phyloP scores from a whole-genome alignment of 92 coral and sea anemone genomes.

The Hydrozoanthus gracilis region DNA sequence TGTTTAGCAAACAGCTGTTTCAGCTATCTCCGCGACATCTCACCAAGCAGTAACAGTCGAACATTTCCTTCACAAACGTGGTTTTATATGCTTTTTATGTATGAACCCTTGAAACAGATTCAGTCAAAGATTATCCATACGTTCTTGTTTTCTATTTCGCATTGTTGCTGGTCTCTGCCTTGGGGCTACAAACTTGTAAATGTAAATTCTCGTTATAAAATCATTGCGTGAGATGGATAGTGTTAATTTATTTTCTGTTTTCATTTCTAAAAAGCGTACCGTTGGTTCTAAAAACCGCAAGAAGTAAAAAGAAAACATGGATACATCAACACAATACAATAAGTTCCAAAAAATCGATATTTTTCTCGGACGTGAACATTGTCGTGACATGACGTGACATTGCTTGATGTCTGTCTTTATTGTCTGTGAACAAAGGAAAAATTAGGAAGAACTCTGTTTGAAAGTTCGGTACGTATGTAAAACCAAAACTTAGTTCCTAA shows the following conservation, averaged over 20 bases:
- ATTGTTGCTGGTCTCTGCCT: conserved; percentile 2
- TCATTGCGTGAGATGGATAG: background rate
- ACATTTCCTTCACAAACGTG: background rate
- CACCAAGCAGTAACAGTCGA: background rate
- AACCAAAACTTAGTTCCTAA: no score
- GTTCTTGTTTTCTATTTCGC: conserved; percentile 4
- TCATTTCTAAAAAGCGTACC: background rate
- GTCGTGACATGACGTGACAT: no score
- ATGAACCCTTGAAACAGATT: conserved; percentile 2
- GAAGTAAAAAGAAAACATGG: background rate
- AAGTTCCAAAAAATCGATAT: no score
- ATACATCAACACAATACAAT: background rate
- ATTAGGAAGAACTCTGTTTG: no score
- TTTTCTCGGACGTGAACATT: no score
- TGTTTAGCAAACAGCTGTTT: background rate
- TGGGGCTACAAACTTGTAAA: background rate
- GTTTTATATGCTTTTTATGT: background rate
- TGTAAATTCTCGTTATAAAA: background rate
- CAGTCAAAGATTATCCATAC: background rate
- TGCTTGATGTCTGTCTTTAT: no score
- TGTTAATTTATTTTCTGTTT: background rate
- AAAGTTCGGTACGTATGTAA: no score
- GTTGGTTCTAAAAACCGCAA: background rate
- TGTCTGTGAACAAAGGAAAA: no score
- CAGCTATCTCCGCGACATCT: background rate